These are phyloP conservation scores for Meiosimyza decipiens DNA, from an alignment of 2,888 invertebrate genomes.

Conservation along the genomic window DNA sequence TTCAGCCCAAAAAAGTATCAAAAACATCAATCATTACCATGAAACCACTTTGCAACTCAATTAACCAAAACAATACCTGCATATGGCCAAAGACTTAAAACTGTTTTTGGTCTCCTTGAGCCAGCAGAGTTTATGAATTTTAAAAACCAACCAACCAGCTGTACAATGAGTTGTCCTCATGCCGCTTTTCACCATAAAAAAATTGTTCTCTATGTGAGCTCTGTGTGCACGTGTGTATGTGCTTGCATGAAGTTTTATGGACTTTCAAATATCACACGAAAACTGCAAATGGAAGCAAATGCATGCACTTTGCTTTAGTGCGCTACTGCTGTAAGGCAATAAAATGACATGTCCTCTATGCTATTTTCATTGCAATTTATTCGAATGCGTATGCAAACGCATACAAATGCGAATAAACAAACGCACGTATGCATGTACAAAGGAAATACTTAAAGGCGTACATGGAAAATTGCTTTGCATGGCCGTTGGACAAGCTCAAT, in stretches of 20 bases:
- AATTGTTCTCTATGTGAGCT: neutral
- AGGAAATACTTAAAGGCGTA: no score
- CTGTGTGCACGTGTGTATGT: neutral
- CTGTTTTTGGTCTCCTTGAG: neutral
- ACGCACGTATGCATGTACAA: neutral
- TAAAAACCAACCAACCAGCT: constrained; percentile 9
- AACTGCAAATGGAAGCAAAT: no score
- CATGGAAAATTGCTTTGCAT: no score
- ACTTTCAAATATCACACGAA: neutral
- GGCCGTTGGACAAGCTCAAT: no score
- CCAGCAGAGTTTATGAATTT: neutral
- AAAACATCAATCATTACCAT: neutral
- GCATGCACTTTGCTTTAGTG: no score
- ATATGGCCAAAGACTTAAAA: neutral
- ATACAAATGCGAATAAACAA: neutral
- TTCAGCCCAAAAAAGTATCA: no score
- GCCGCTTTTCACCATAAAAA: constrained; percentile 11
- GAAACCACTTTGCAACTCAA: neutral
- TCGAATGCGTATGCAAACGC: constrained; percentile 7
- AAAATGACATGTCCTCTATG: no score
- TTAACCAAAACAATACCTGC: neutral
- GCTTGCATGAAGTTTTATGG: neutral
- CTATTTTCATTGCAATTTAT: neutral
- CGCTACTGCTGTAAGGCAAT: no score
- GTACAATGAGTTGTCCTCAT: neutral